Conservation (phyloP, 92 coral and sea anemone species). For the Anthopleura xanthogrammica region DNA sequence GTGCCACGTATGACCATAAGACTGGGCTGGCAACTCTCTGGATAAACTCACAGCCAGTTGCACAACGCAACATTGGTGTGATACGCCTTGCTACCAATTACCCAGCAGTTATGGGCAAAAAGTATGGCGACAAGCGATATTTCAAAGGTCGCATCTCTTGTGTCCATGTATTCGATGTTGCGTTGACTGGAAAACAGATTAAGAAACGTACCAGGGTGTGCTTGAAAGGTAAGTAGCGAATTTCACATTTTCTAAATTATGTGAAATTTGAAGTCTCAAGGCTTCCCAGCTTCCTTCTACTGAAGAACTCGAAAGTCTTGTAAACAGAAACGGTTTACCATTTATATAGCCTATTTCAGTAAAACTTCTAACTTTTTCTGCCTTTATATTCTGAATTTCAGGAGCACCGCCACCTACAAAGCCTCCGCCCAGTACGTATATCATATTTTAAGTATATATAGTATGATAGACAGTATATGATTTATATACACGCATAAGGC, state of each 20-base stretch:
- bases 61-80: conserved; percentile 66
- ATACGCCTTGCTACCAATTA: conserved; percentile 64
- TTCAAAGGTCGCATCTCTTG: conserved; percentile 72
- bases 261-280: too few relatives aligned
- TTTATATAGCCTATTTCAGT: too few relatives aligned
- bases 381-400: conserved; percentile 4
- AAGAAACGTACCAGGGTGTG: conserved; percentile 51
- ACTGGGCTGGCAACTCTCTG: conserved; percentile 69
- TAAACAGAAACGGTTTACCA: too few relatives aligned
- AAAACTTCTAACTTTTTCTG: background rate
- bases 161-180: conserved; percentile 61
- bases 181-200: conserved; percentile 57
- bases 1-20: conserved; percentile 53
- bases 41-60: conserved; percentile 52
- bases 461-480: too few relatives aligned
- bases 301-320: too few relatives aligned
- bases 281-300: too few relatives aligned
- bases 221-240: conserved; percentile 48
- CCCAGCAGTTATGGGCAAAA: conserved; percentile 72
- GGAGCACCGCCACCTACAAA: conserved; percentile 59
- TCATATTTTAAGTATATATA: background rate
- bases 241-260: background rate
- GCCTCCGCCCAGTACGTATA: conserved; percentile 50
- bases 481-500: too few relatives aligned
- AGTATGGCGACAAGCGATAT: conserved; percentile 40